These are phyloP conservation scores for Rhorus exstirpatorius DNA, from an alignment of 2,888 invertebrate species.

Conservation along the genomic window DNA sequence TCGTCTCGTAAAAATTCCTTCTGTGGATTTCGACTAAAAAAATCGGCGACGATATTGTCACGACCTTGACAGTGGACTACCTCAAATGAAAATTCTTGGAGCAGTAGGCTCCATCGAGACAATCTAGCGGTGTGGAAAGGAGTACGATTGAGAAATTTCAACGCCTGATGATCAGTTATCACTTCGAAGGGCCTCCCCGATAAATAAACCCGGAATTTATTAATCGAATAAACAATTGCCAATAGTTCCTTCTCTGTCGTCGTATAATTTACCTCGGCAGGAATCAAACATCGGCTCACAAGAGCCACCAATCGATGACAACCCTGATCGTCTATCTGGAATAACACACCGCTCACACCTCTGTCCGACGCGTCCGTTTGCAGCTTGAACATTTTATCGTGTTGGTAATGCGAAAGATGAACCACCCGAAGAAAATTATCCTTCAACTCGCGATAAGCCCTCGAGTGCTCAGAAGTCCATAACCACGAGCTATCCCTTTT, in stretches of 20 bases:
- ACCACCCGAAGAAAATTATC: conserved; percentile 53
- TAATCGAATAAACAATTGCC: conserved; percentile 33
- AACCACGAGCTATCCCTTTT: conserved; percentile 13
- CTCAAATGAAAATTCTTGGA: conserved; percentile 74
- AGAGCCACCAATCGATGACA: background rate
- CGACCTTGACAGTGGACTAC: conserved; percentile 68
- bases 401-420: conserved; percentile 47
- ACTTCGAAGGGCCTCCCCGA: conserved; percentile 54
- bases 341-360: conserved; percentile 7
- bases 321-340: conserved; percentile 1
- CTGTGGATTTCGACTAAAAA: conserved; percentile 72
- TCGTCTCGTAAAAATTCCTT: background rate
- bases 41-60: conserved; percentile 63
- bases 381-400: conserved; percentile 16
- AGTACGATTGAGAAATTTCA: conserved; percentile 69
- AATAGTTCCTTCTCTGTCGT: conserved; percentile 54
- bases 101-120: conserved; percentile 73
- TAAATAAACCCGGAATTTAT: conserved; percentile 67
- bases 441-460: background rate
- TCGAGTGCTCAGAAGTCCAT: no score
- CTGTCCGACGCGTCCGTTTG: conserved; percentile 49
- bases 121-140: conserved; percentile 71
- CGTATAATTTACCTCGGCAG: conserved; percentile 59
- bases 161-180: conserved; percentile 51
- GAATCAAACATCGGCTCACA: conserved; percentile 8